Percentiles rank a stretch among this genome's conserved stretches.
These are phyloP conservation scores for Aplodontia rufa DNA, from an alignment of 2,113 vertebrate species.

Conservation along the genomic window DNA sequence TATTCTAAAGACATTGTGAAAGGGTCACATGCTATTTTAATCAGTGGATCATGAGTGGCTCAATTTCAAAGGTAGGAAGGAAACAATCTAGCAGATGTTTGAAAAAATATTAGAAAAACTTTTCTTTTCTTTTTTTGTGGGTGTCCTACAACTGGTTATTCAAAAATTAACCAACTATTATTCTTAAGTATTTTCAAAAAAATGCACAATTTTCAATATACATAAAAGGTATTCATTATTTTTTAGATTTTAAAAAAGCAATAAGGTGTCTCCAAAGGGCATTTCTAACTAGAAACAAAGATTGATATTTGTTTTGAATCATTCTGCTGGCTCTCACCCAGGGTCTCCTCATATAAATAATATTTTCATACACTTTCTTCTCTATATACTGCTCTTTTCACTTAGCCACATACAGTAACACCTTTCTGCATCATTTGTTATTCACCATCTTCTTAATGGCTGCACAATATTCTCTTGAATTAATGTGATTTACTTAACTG, in stretches of 20 bases:
- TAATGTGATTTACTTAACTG: slow-evolving; percentile 15
- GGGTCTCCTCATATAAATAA: not conserved
- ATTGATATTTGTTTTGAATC: slow-evolving; percentile 44
- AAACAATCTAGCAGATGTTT: slow-evolving; percentile 59
- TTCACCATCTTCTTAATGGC: slow-evolving; percentile 15
- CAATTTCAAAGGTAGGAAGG: slow-evolving; percentile 57
- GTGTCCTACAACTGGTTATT: not conserved
- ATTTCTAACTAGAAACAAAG: slow-evolving; percentile 21
- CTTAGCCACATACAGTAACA: not conserved
- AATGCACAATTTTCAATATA: slow-evolving; percentile 30
- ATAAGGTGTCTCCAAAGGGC: not conserved
- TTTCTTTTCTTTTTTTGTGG: too few relatives aligned
- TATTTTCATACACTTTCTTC: not conserved
- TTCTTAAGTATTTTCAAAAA: not conserved
- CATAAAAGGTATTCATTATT: not conserved
- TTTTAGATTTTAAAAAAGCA: slow-evolving; percentile 42
- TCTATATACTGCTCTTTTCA: not conserved
- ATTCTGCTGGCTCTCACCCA: not conserved
- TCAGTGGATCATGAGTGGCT: slow-evolving; percentile 10
- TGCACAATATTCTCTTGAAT: not conserved
- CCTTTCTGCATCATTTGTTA: slow-evolving; percentile 5
- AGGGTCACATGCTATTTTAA: slow-evolving; percentile 61
- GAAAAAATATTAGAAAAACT: slow-evolving; percentile 42
- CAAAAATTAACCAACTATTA: not conserved
- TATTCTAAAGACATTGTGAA: slow-evolving; percentile 29